Conservation (phyloP, 2,113 vertebrate genomes). For the Percina caprodes region DNA sequence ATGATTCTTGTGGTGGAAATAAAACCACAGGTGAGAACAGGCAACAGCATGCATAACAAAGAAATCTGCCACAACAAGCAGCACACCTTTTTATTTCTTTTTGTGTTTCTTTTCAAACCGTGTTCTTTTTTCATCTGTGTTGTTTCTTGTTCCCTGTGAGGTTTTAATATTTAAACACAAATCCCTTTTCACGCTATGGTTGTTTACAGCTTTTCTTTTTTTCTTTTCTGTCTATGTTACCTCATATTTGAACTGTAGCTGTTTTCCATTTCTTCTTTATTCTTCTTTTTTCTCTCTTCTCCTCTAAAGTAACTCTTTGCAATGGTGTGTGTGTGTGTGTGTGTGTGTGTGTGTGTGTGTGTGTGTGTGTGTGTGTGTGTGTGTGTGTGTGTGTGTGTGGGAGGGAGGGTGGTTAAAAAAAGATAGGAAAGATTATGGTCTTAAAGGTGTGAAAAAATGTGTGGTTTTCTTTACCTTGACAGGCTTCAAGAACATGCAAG, state of each 20-base stretch:
- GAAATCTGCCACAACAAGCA: slow-evolving; percentile 60
- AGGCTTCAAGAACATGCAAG: slow-evolving; percentile 25
- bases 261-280: not conserved
- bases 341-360: slow-evolving; percentile 21
- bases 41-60: slow-evolving; percentile 32
- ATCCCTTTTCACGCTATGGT: not conserved
- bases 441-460: slow-evolving; percentile 64
- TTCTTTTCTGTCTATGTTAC: not conserved
- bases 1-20: slow-evolving; percentile 27
- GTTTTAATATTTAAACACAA: slow-evolving; percentile 44
- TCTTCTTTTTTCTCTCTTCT: slow-evolving; percentile 5
- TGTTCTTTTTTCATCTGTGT: slow-evolving; percentile 34
- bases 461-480: slow-evolving; percentile 40
- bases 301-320: not conserved
- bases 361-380: slow-evolving; percentile 23
- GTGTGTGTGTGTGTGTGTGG: slow-evolving; percentile 18
- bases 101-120: slow-evolving; percentile 30
- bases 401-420: slow-evolving; percentile 78
- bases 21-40: slow-evolving; percentile 38
- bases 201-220: not conserved
- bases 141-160: slow-evolving; percentile 12
- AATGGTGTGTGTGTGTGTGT: slow-evolving; percentile 11
- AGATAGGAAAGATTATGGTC: slow-evolving; percentile 84
- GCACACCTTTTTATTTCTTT: slow-evolving; percentile 24
- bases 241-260: not conserved